A percentile compares a stretch with the other conserved stretches of the same genome.
Conservation (phyloP, 1,140 invertebrate genomes). For the Penaeus chinensis region DNA sequence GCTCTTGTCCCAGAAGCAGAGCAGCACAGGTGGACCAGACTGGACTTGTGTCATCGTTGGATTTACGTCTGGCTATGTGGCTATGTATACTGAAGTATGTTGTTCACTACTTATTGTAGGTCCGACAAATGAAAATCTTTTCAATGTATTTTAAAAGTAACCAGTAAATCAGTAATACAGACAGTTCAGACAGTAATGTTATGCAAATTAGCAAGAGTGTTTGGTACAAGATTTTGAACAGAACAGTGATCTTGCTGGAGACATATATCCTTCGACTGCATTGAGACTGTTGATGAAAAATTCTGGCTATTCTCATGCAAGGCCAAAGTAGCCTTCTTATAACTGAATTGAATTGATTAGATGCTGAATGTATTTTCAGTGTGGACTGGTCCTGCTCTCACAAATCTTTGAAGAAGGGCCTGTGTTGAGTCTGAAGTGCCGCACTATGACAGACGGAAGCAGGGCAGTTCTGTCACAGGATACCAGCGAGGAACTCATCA, state of each 20-base stretch:
- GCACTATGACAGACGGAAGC: constrained; percentile 70
- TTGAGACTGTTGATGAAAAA: not conserved
- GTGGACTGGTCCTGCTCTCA: constrained; percentile 81
- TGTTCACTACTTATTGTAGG: not conserved
- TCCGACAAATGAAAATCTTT: not conserved
- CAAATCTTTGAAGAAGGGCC: constrained; percentile 87
- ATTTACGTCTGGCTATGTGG: constrained; percentile 84
- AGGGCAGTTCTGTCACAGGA: constrained; percentile 74
- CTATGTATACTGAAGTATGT: constrained; percentile 86
- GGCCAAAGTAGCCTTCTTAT: not conserved
- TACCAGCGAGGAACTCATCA: constrained; percentile 83
- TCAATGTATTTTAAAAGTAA: constrained; percentile 32
- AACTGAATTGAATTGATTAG: no score
- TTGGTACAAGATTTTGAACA: no score
- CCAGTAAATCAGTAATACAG: constrained; percentile 23
- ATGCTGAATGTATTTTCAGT: constrained; percentile 69
- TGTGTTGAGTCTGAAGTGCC: constrained; percentile 84
- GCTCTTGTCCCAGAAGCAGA: constrained; percentile 76
- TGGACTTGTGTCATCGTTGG: constrained; percentile 94
- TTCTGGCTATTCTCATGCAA: not conserved
- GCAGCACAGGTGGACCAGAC: constrained; percentile 79
- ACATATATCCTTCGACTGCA: not conserved
- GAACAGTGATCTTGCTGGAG: not conserved
- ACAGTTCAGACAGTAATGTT: constrained; percentile 12
- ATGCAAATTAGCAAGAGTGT: no score